Base-by-base conservation (phyloP, 2,797 vertebrate species). In the Streptopelia turtur region DNA sequence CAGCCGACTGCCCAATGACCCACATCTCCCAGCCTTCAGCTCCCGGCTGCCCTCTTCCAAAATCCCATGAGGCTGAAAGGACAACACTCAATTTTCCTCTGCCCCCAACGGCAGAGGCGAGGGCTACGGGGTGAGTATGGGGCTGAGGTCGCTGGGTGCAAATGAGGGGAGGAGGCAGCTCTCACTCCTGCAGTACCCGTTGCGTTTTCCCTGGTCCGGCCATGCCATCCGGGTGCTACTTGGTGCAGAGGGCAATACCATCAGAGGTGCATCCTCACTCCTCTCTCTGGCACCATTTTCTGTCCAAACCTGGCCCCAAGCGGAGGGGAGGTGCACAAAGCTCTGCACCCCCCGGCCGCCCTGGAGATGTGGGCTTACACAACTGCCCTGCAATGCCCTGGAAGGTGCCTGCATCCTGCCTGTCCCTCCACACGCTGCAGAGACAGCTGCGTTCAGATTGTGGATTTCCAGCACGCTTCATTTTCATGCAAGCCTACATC, bases 11-110 rank as follows among this genome's bases (percentile, higher is more conserved):
- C 93, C 88, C 87, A 52, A 64, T 45, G 71, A 84, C n/a, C 37
- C 53, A 30, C 12, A 5, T n/a, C 64, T 88, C 65, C 53, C 75
- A 92, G 88, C 83, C 78, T 91, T 89, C 63, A 50, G 4, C 61
- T 93, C 91, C 89, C 83, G 76, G 85, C 90, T 93, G 75, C 94
- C 83, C 57, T 92, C 87, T 96, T 91, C 88, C 93, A 88, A 93
- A 95, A 71, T 72, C 92, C 90, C 83, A 17, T 43, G 88, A 84
- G 79, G 86, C 11, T 79, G 69, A 83, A 96, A 96, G 72, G 93
- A 96, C 71, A 70, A 77, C 70, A 55, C 83, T 94, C 93, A 85
- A 22, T 71, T 95, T 94, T 94, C 92, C 77, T 57, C 90, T 68
- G 88, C 8, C 74, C 68, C 70, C 27, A 7, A 59, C 8, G 9